These are phyloP conservation scores for Deroplatys truncata DNA, from an alignment of 2,888 invertebrate genomes.

Conservation along the genomic window DNA sequence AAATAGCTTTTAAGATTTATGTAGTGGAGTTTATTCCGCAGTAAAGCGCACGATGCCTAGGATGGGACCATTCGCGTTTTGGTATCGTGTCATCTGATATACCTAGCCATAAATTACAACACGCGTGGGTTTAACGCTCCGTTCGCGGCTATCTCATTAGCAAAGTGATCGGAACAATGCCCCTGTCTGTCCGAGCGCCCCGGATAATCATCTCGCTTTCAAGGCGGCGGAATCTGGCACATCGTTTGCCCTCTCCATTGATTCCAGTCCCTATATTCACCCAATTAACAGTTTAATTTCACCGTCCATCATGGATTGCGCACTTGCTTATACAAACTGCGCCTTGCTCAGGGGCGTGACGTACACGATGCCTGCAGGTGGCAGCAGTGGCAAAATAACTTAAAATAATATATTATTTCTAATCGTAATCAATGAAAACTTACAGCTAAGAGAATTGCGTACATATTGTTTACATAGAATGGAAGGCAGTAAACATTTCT, in stretches of 20 bases:
- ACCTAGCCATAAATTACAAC: neutral
- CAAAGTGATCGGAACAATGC: neutral
- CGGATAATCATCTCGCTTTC: too few relatives aligned
- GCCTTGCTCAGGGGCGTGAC: too few relatives aligned
- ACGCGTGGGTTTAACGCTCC: neutral
- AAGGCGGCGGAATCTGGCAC: neutral
- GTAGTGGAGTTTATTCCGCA: neutral
- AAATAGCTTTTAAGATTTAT: neutral
- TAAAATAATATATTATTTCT: too few relatives aligned
- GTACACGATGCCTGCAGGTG: too few relatives aligned
- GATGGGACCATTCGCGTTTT: neutral
- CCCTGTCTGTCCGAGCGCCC: neutral
- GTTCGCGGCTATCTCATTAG: neutral
- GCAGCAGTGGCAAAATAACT: too few relatives aligned
- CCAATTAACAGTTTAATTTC: neutral
- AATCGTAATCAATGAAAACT: too few relatives aligned
- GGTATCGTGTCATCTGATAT: neutral
- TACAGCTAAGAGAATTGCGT: too few relatives aligned
- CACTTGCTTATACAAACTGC: neutral
- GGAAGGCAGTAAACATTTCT: too few relatives aligned
- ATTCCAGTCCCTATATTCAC: neutral
- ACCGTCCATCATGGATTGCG: neutral
- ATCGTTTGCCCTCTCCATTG: neutral
- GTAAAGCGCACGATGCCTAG: neutral
- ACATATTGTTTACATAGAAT: too few relatives aligned